Conservation (phyloP, 2,797 vertebrate genomes). For the Sebastes trivittatus region DNA sequence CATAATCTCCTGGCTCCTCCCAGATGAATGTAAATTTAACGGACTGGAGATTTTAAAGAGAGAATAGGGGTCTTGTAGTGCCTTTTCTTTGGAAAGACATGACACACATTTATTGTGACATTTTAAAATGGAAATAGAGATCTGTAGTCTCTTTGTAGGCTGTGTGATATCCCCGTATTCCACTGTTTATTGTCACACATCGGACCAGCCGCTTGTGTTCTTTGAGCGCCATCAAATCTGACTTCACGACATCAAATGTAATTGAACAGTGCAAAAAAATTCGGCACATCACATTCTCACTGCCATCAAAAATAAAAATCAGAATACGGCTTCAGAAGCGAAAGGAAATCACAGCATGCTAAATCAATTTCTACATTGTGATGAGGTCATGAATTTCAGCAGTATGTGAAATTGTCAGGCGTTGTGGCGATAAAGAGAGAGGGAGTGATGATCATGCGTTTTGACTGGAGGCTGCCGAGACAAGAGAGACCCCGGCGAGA, state of each 20-base stretch:
- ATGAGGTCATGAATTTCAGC: slow-evolving; percentile 81
- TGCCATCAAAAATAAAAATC: slow-evolving; percentile 68
- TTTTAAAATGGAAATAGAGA: slow-evolving; percentile 41
- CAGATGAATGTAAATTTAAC: slow-evolving; percentile 45
- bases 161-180: slow-evolving; percentile 36
- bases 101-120: slow-evolving; percentile 41
- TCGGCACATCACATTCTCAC: slow-evolving; percentile 53
- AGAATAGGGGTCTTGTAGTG: slow-evolving; percentile 4
- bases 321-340: slow-evolving; percentile 57
- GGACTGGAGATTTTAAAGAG: slow-evolving; percentile 25
- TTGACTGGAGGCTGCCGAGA: slow-evolving; percentile 73
- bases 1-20: slow-evolving; percentile 52
- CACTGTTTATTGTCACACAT: slow-evolving; percentile 48
- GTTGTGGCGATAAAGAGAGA: slow-evolving; percentile 71
- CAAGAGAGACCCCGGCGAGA: slow-evolving; percentile 63
- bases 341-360: slow-evolving; percentile 74
- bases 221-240: slow-evolving; percentile 59
- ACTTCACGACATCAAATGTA: slow-evolving; percentile 60
- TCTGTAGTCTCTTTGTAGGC: slow-evolving; percentile 27
- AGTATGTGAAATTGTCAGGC: slow-evolving; percentile 73
- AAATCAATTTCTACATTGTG: slow-evolving; percentile 81
- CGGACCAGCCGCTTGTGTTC: slow-evolving; percentile 28
- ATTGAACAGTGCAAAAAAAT: slow-evolving; percentile 52
- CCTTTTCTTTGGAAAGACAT: slow-evolving; percentile 26
- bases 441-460: slow-evolving; percentile 77